These are phyloP conservation scores for Sprattus sprattus DNA, from an alignment of 2,113 vertebrate species.

Conservation along the genomic window DNA sequence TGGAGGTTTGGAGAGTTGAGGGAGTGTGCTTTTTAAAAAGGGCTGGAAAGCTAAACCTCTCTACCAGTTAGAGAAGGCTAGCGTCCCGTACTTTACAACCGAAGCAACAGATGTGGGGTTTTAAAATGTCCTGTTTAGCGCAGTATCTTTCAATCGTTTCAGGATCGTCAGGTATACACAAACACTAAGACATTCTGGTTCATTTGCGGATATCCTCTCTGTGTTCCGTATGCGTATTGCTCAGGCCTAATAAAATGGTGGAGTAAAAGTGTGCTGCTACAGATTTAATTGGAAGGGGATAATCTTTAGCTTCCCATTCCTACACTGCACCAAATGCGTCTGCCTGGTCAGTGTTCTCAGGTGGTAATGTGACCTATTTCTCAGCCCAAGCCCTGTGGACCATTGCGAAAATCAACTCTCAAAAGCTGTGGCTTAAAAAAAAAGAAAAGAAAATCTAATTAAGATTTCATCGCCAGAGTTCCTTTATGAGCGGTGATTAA, in stretches of 20 bases:
- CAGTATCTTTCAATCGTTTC: not conserved
- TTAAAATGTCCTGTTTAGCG: not conserved
- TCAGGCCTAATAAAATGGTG: not conserved
- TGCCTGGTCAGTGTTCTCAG: not conserved
- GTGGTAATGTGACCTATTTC: not conserved
- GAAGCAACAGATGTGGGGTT: not conserved
- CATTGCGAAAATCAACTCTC: not conserved
- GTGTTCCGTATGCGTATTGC: not conserved
- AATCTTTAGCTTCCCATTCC: not conserved
- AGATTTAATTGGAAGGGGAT: not conserved
- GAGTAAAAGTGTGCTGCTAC: not conserved
- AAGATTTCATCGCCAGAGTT: slow-evolving; percentile 25
- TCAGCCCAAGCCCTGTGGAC: not conserved
- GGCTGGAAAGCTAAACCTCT: not conserved
- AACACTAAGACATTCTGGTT: not conserved
- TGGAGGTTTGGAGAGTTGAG: not conserved
- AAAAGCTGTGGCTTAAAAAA: not conserved
- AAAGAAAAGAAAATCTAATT: slow-evolving; percentile 30
- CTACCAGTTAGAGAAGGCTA: not conserved
- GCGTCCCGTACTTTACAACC: not conserved
- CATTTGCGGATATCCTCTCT: not conserved
- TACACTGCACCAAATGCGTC: not conserved
- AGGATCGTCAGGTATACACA: not conserved
- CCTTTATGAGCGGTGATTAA: slow-evolving; percentile 27
- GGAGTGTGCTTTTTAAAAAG: not conserved